Base-by-base conservation (phyloP, 2,888 invertebrate genomes). In the Rhagonycha lutea region DNA sequence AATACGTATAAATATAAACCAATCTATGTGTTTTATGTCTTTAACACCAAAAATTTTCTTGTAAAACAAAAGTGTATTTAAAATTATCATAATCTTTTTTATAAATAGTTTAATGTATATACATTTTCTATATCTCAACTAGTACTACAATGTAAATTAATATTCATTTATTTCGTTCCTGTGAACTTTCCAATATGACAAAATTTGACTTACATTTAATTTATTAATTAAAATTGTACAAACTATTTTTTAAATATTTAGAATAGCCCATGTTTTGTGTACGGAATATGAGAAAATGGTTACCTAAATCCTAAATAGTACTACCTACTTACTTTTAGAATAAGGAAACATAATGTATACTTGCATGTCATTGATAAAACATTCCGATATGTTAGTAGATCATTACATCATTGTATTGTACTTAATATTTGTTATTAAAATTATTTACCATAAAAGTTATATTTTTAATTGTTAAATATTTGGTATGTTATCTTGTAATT, bases 401-500 rank as follows among this genome's bases (percentile, higher is more conserved):
- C 70, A 78, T 77, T 73, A 73, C 47, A 47, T 70, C 32, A 76
- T 69, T 28, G 47, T 47, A 71, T 24, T 63, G 73, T 70, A n/a
- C 63, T 26, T 70, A 69, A 74, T 73, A 73, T 67, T 75, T 79
- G 77, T 67, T 67, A 68, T 77, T 78, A 69, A 68, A 26, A 73
- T 73, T 75, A 70, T 74, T 74, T 79, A 74, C 75, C 76, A 75
- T 74, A 73, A 75, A 79, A 69, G 69, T 68, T 74, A 68, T 74
- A 72, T 77, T 77, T 77, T 69, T 29, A 74, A 72, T 75, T 75
- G 72, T 70, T 75, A 69, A 75, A 70, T 69, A 77, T 81, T 83
- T 85, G 82, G 78, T 85, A 82, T 82, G 82, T 83, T 83, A 83
- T 78, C 79, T 80, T 79, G 80, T 81, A 83, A 83, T 81, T 83